Percentiles rank a stretch among this genome's conserved stretches.
Evolutionary conservation across 2,797 vertebrate species (phyloP).

Genomic region (Gephyroberyx darwinii): DNA sequence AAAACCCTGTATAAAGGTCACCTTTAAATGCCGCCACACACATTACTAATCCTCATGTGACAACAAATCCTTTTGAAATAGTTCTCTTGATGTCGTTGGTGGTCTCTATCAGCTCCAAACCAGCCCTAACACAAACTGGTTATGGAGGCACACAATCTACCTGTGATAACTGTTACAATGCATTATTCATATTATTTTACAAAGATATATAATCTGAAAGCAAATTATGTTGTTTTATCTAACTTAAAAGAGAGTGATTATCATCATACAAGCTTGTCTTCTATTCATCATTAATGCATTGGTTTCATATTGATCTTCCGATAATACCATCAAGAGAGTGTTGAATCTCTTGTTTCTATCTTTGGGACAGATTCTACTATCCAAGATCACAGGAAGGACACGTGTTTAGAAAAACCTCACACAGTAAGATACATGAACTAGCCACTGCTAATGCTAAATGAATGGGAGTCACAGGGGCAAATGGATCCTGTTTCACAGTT

Average conservation of each 20-base stretch:
- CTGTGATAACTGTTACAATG: not conserved
- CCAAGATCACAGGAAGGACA: not conserved
- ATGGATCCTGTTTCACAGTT: not conserved
- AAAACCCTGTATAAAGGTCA: constrained; percentile 81
- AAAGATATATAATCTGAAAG: not conserved
- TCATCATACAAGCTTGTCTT: not conserved
- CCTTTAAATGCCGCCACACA: constrained; percentile 66
- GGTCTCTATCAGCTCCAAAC: constrained; percentile 30
- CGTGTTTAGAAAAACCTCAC: too few species aligned
- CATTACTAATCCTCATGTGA: constrained; percentile 72
- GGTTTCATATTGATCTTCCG: not conserved
- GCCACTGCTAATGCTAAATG: not conserved
- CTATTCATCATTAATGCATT: not conserved
- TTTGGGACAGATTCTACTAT: not conserved
- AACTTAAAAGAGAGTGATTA: not conserved
- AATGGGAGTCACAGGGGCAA: not conserved
- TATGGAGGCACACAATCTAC: not conserved
- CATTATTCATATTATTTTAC: not conserved
- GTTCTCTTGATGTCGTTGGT: constrained; percentile 39
- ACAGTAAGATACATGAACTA: not conserved
- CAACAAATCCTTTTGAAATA: constrained; percentile 66
- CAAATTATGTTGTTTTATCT: too few species aligned
- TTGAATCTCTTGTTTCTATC: not conserved
- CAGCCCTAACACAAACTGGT: constrained; percentile 4
- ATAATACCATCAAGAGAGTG: not conserved